These are phyloP conservation scores for Lycaon pictus DNA, from an alignment of 2,113 vertebrate species.

Conservation along the genomic window DNA sequence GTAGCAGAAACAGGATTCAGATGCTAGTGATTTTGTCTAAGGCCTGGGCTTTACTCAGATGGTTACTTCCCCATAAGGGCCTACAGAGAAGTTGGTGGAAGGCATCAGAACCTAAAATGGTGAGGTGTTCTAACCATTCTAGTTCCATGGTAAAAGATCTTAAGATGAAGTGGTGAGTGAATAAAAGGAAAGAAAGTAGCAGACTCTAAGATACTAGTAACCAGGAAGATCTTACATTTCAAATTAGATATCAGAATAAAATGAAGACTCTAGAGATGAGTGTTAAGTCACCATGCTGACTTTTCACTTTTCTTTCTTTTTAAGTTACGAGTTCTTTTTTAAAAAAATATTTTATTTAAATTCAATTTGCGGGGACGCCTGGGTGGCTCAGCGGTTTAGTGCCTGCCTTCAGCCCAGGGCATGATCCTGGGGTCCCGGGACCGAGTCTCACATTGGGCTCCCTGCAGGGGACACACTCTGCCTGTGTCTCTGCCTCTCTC, in stretches of 20 bases:
- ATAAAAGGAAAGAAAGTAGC: neutral
- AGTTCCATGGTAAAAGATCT: neutral
- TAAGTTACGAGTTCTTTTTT: no score
- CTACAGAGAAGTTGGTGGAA: neutral
- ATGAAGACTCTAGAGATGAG: neutral
- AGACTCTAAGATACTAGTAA: neutral
- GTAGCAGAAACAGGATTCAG: neutral
- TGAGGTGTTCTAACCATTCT: neutral
- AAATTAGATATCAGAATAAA: neutral
- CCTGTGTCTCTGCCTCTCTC: no score
- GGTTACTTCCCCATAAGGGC: neutral
- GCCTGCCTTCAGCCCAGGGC: no score
- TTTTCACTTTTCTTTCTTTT: neutral
- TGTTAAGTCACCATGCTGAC: neutral
- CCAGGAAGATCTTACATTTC: neutral
- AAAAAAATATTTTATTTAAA: no score
- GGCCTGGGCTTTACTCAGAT: neutral
- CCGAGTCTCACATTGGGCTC: no score
- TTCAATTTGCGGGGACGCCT: no score
- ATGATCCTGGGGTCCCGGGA: no score
- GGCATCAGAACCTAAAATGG: neutral
- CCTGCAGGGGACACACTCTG: no score
- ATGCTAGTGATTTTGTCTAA: neutral
- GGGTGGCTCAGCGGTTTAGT: no score
- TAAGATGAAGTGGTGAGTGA: neutral